Evolutionary conservation across 1,140 invertebrate genomes (phyloP).

Genomic region (Oncopodura yosiiana): DNA sequence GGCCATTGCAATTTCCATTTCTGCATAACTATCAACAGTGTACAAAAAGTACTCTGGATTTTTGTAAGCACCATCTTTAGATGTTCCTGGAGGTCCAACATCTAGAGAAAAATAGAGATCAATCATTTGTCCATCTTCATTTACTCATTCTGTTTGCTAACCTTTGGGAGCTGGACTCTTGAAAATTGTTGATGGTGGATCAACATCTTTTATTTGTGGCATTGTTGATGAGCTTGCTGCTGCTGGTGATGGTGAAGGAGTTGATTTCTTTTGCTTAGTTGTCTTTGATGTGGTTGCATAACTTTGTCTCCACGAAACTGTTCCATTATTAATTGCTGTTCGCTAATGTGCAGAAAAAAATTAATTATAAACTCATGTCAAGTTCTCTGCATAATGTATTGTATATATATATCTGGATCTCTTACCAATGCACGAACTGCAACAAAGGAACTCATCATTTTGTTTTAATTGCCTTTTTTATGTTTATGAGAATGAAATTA

Average conservation of each 20-base stretch:
- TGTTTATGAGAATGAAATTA: no score
- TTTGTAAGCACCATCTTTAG: constrained; percentile 63
- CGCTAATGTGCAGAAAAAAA: constrained; percentile 8
- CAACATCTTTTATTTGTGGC: constrained; percentile 16
- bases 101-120: constrained; percentile 39
- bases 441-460: constrained; percentile 2
- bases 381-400: neutral
- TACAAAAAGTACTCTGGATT: constrained; percentile 80
- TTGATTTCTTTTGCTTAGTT: neutral
- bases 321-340: constrained; percentile 16
- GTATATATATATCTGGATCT: neutral
- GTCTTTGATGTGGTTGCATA: neutral
- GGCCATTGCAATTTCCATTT: constrained; percentile 52
- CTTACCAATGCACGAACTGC: constrained; percentile 18
- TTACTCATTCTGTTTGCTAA: neutral
- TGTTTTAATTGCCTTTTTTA: no score
- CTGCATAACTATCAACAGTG: constrained; percentile 64
- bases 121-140: neutral
- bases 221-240: neutral
- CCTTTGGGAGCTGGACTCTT: constrained; percentile 13
- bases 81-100: constrained; percentile 63
- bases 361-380: neutral
- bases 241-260: neutral
- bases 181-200: constrained; percentile 23
- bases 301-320: constrained; percentile 2